These are phyloP conservation scores for Spizaetus ornatus DNA, from an alignment of 2,113 vertebrate genomes.

Conservation along the genomic window DNA sequence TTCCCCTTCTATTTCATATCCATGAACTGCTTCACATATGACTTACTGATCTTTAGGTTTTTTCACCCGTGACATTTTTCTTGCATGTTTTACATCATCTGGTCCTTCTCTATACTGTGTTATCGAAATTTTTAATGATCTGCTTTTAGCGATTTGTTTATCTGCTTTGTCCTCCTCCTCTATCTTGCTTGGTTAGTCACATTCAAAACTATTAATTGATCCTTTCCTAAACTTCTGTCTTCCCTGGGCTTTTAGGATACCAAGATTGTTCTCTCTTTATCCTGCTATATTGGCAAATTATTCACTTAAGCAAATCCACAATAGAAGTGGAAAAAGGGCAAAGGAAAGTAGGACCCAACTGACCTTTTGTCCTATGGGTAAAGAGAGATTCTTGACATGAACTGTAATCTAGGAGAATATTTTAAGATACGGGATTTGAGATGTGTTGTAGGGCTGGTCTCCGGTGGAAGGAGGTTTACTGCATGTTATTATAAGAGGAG, in stretches of 20 bases:
- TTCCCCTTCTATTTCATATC: background rate
- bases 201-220: background rate
- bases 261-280: background rate
- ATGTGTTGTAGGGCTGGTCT: background rate
- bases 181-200: background rate
- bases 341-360: background rate
- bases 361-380: background rate
- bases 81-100: background rate
- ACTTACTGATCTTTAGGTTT: background rate
- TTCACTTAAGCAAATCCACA: background rate
- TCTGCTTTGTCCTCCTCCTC: background rate
- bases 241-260: background rate
- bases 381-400: background rate
- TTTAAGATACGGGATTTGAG: background rate
- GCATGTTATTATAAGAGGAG: background rate
- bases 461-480: background rate
- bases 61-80: background rate
- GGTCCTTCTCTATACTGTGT: background rate
- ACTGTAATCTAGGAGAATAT: background rate
- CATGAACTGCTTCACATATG: background rate
- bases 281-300: background rate
- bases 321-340: background rate
- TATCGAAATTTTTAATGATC: background rate
- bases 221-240: background rate
- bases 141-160: background rate